A percentile compares a stretch with the other conserved stretches of the same genome.
Evolutionary conservation across 2,113 vertebrate species (phyloP).

Genomic region (Ceyx margarethae): DNA sequence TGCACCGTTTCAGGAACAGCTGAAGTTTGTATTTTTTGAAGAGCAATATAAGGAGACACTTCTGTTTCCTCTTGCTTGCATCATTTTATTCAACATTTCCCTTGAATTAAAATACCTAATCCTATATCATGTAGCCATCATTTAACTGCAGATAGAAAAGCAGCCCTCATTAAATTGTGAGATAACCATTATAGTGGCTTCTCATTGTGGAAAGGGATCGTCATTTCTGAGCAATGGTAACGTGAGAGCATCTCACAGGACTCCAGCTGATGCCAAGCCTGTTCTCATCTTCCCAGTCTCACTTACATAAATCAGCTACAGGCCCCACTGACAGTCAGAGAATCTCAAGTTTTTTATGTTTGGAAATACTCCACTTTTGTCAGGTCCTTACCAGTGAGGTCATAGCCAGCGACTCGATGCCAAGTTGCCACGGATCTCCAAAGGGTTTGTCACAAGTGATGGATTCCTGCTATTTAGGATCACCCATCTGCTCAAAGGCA

Average conservation of each 20-base stretch:
- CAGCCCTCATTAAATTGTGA: neutral
- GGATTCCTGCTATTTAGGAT: constrained; percentile 26
- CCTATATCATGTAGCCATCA: neutral
- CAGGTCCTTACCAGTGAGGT: neutral
- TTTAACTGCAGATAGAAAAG: neutral
- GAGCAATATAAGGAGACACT: neutral
- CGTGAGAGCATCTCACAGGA: neutral
- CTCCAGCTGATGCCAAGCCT: constrained; percentile 28
- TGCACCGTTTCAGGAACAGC: neutral
- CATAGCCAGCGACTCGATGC: neutral
- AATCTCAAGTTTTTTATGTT: neutral
- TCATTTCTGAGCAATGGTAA: constrained; percentile 53
- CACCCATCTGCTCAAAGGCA: constrained; percentile 30
- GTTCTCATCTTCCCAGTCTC: constrained; percentile 28
- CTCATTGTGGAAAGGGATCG: constrained; percentile 37
- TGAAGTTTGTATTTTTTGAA: neutral
- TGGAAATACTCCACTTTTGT: constrained; percentile 26
- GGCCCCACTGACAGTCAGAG: neutral
- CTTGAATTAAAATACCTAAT: neutral
- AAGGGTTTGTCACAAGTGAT: neutral
- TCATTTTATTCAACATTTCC: neutral
- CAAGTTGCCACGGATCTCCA: neutral
- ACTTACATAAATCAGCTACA: constrained; percentile 35
- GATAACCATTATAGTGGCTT: neutral
- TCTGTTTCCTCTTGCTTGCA: neutral